Percentiles rank a stretch among this genome's conserved stretches.
Evolutionary conservation across 2,113 vertebrate species (phyloP).

Genomic region (Catagonus wagneri): DNA sequence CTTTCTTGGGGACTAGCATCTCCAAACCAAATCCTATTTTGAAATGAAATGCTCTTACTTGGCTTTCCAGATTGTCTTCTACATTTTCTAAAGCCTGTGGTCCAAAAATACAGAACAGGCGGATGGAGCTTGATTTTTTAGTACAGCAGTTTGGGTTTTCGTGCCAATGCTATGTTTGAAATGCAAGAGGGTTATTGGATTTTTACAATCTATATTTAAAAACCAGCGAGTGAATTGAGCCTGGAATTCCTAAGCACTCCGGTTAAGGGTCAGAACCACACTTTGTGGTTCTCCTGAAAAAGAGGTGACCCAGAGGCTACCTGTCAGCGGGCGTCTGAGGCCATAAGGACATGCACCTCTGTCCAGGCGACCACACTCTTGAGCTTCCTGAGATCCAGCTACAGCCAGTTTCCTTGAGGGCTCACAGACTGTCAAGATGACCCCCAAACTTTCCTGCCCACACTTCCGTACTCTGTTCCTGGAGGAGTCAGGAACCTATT

Average conservation of each 20-base stretch:
- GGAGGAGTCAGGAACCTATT: not conserved
- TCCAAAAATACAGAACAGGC: constrained; percentile 74
- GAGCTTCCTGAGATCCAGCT: too few relatives aligned
- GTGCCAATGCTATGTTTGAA: constrained; percentile 70
- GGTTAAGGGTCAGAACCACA: not conserved
- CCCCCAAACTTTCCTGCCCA: not conserved
- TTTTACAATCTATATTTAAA: constrained; percentile 65
- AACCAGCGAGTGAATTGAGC: not conserved
- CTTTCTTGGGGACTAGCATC: not conserved
- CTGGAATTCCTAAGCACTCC: not conserved
- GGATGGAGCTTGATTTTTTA: constrained; percentile 66
- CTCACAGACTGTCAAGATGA: fast-evolving
- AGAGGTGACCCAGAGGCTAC: not conserved
- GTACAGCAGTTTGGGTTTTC: constrained; percentile 40
- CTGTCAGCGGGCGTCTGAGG: not conserved
- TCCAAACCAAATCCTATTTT: constrained; percentile 49
- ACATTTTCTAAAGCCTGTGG: constrained; percentile 61
- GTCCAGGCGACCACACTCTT: not conserved
- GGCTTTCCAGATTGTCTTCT: constrained; percentile 73
- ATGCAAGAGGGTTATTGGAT: constrained; percentile 26
- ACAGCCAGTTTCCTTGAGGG: not conserved
- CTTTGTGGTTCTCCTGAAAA: not conserved
- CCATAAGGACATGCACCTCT: fast-evolving
- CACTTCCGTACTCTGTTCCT: not conserved
- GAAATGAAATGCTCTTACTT: constrained; percentile 53